Base-by-base conservation (phyloP, 1,140 invertebrate species). In the Diorhabda sublineata region DNA sequence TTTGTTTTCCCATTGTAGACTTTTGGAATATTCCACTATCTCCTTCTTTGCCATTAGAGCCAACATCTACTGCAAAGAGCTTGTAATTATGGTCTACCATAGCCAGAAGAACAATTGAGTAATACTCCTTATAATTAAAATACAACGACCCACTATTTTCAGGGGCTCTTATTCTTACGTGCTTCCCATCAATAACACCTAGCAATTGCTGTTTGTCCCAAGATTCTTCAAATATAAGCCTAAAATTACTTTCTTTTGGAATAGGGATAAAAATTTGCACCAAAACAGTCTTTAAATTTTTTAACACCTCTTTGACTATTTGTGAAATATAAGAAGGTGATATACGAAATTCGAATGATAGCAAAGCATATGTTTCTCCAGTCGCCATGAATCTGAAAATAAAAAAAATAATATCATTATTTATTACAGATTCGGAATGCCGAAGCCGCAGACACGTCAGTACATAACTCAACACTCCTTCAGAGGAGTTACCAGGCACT, bases 111-210 rank as follows among this genome's bases (percentile, higher is more conserved):
- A 84, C 79, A 7, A 80, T 71, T 9, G 78, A 81, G 70, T 79
- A 83, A 61, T 74, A 80, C 6, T 78, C 71, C 64, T 82, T 81
- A 64, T 83, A 82, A 69, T 82, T 83, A 58, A 76, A 82, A 77
- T 74, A 83, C 5, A 71, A 69, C 6, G 78, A 76, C 45, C 82
- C 81, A 61, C 72, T 75, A 43, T 76, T 78, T 11, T 61, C 11
- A 52, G 81, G 79, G 26, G 70, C 73, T 68, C 78, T 74, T 52
- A 83, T 79, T 52, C 72, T 66, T 42, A 84, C 66, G 66, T 85
- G 81, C 69, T 83, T 84, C 5, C 81, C 81, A 71, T 84, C 82
- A 8, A 84, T 75, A 47, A 76, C 76, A 6, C 79, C 79, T 61
- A 82, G 76, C 26, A 26, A 26, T 9, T 52, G 45, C 45, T 9